These are phyloP conservation scores for Erebia ligea DNA, from an alignment of 2,888 invertebrate genomes.

Conservation along the genomic window DNA sequence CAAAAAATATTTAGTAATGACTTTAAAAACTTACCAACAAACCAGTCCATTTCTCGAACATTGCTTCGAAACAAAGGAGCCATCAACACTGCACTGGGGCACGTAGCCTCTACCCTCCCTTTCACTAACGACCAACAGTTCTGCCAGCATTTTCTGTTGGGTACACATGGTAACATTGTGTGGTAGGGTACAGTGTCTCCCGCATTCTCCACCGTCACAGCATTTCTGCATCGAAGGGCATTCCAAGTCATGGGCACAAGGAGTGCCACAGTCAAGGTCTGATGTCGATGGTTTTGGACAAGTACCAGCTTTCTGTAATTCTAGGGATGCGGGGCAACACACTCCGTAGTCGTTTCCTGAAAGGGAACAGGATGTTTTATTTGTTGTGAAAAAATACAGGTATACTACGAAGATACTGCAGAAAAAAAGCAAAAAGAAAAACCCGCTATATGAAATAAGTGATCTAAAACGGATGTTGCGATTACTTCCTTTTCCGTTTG, in stretches of 20 bases:
- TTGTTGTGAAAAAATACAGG: too few species aligned
- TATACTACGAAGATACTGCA: too few species aligned
- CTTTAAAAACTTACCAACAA: constrained; percentile 85
- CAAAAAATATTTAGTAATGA: neutral
- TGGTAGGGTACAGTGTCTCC: constrained; percentile 88
- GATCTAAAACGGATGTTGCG: too few species aligned
- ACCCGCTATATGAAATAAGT: too few species aligned
- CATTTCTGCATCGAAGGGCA: constrained; percentile 93
- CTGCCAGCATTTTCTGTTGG: constrained; percentile 90
- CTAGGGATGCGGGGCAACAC: constrained; percentile 91
- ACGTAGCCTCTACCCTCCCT: constrained; percentile 92
- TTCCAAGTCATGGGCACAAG: constrained; percentile 91
- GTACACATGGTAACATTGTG: constrained; percentile 90
- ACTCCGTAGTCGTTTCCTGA: constrained; percentile 93
- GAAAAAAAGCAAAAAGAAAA: too few species aligned
- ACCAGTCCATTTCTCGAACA: constrained; percentile 93
- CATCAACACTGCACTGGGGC: constrained; percentile 89
- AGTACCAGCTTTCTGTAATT: constrained; percentile 89
- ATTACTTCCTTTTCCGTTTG: too few species aligned
- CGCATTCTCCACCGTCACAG: constrained; percentile 89
- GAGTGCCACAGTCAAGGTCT: constrained; percentile 83
- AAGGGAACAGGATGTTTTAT: constrained; percentile 7
- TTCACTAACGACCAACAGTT: constrained; percentile 89
- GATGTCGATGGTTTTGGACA: constrained; percentile 84
- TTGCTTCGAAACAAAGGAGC: constrained; percentile 88